Conservation (phyloP, 1,140 invertebrate genomes). For the Periplaneta americana region DNA sequence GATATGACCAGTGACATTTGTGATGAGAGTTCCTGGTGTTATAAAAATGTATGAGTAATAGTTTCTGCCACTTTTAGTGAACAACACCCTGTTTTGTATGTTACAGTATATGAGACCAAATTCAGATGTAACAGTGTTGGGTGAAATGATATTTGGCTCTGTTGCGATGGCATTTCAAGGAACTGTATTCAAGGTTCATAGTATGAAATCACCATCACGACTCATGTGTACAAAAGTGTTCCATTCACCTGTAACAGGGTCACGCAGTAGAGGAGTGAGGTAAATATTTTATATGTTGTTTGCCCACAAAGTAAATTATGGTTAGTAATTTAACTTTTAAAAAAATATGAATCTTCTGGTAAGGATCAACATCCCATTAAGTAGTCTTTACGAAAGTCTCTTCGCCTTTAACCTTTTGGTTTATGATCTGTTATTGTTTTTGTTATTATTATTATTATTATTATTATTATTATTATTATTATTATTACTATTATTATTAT, state of each 20-base stretch:
- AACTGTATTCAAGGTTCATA: constrained; percentile 66
- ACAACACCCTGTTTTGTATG: constrained; percentile 6
- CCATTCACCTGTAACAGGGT: constrained; percentile 6
- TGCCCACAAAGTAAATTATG: constrained; percentile 21
- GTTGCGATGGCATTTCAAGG: constrained; percentile 81
- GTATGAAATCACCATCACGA: constrained; percentile 58
- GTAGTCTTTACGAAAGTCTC: no score
- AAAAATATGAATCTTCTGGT: not conserved
- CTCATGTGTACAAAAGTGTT: constrained; percentile 73
- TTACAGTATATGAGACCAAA: constrained; percentile 52
- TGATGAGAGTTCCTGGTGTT: no score
- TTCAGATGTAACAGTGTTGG: constrained; percentile 64
- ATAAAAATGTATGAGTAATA: no score
- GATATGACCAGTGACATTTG: no score
- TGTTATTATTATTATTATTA: no score
- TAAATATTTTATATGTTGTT: constrained; percentile 18
- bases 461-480: no score
- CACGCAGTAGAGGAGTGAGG: not conserved
- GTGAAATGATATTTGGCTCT: constrained; percentile 87
- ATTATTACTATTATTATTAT: no score
- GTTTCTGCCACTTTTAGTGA: no score
- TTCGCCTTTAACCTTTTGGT: no score
- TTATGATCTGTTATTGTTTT: no score
- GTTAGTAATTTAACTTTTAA: constrained; percentile 1
- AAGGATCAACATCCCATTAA: no score